Evolutionary conservation across 1,140 invertebrate genomes (phyloP).

Genomic region (Platyura marginata): DNA sequence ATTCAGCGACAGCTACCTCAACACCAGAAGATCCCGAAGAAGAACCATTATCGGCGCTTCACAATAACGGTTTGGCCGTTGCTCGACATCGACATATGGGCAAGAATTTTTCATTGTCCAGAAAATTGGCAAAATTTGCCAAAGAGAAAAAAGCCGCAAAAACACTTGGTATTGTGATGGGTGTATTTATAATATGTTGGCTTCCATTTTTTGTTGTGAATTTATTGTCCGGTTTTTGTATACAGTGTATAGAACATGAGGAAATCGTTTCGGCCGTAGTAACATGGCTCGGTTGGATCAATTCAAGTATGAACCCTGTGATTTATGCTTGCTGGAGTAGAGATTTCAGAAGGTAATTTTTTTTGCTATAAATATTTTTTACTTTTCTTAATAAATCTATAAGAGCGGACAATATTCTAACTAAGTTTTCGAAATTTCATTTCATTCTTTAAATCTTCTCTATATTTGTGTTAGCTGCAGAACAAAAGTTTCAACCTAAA

Average conservation of each 20-base stretch:
- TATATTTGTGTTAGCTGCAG: too few relatives aligned
- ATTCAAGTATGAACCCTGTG: slow-evolving; percentile 94
- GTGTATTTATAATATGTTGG: slow-evolving; percentile 98
- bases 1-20: slow-evolving; percentile 31
- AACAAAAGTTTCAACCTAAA: too few relatives aligned
- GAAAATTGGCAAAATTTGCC: slow-evolving; percentile 80
- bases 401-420: too few relatives aligned
- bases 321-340: slow-evolving; percentile 94
- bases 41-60: slow-evolving; percentile 49
- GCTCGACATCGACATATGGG: slow-evolving; percentile 21
- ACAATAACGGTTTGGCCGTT: slow-evolving; percentile 43
- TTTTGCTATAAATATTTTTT: too few relatives aligned
- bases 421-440: too few relatives aligned
- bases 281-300: slow-evolving; percentile 98
- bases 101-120: slow-evolving; percentile 75
- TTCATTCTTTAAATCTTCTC: too few relatives aligned
- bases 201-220: slow-evolving; percentile 97
- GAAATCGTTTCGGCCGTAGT: slow-evolving; percentile 83
- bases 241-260: slow-evolving; percentile 69
- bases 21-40: slow-evolving; percentile 47
- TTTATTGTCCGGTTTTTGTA: slow-evolving; percentile 75
- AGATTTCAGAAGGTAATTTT: slow-evolving; percentile 76
- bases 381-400: too few relatives aligned
- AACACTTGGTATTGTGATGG: slow-evolving; percentile 87
- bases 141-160: slow-evolving; percentile 94